Base-by-base conservation (phyloP, 1,140 invertebrate species). In the Eumeta japonica region DNA sequence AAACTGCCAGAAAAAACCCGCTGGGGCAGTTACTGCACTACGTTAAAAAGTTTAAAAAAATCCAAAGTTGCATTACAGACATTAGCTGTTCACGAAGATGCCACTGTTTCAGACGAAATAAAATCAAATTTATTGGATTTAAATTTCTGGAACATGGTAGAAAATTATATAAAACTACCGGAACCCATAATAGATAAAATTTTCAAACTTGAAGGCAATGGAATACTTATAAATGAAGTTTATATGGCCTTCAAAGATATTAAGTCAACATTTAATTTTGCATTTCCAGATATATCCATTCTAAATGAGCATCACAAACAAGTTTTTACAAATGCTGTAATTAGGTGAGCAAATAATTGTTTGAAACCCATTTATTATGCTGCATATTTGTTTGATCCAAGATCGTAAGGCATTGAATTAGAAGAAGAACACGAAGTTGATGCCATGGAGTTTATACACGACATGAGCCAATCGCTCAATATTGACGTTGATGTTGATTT, bases 351-450 rank as follows among this genome's bases (percentile, higher is more conserved):
- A 46, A 3, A 35, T 37, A 34, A 45, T 28, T 46, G 33, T 12
- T n/a, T 54, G n/a, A 45, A 48, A 16, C 45, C 48, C 3, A 48
- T 50, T 30, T 43, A 54, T 39, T 45, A 16, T 34, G 50, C 41
- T 15, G 46, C 46, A 28, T 44, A 39, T 42, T 16, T 52, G 11
- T 37, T 52, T 11, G 37, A 52, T 29, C 46, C 50, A 27, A 43
- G 28, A 20, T 3, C 39, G 32, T 18, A 40, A 20, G 46, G 35
- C 28, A 9, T 17, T 27, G 43, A 48, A 45, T 12, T 48, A 35
- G 39, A 46, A 7, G 32, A 48, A 45, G 29, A 39, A 11, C 31
- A 46, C 5, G 28, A 54, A 42, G 28, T 51, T n/a, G 29, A 45
- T 28, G 41, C 43, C 14, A 42, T 46, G 37, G 43, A 54, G 16